Evolutionary conservation across 2,888 invertebrate species (phyloP).

Genomic region (Frankliniella fusca): DNA sequence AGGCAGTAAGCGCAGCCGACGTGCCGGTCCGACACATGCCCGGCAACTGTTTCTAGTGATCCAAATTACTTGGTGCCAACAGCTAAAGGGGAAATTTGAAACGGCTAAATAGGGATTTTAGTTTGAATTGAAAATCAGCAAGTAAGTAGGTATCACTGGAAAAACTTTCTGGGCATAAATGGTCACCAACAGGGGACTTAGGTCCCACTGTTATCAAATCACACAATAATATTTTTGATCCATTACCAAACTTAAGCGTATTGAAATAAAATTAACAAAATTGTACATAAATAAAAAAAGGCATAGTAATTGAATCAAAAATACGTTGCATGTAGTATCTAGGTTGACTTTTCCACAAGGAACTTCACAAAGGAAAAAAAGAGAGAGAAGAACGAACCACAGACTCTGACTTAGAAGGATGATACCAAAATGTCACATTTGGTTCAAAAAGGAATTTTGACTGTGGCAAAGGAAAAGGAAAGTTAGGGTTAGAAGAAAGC

Average conservation of each 20-base stretch:
- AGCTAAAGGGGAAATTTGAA: not conserved
- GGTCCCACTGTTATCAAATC: constrained; percentile 1
- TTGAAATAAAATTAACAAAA: constrained; percentile 18
- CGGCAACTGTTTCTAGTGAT: constrained; percentile 11
- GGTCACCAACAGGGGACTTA: not conserved
- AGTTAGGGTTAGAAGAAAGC: constrained; percentile 13
- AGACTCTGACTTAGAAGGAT: constrained; percentile 19
- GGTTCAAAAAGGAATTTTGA: constrained; percentile 6
- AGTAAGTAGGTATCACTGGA: constrained; percentile 2
- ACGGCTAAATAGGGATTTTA: not conserved
- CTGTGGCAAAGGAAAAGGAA: constrained; percentile 11
- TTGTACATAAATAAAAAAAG: constrained; percentile 15
- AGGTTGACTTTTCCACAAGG: constrained; percentile 9
- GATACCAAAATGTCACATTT: not conserved
- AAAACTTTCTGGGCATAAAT: constrained; percentile 6
- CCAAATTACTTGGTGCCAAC: not conserved
- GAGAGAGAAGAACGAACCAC: constrained; percentile 2
- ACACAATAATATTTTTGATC: constrained; percentile 18
- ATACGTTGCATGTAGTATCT: constrained; percentile 21
- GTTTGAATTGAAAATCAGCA: not conserved
- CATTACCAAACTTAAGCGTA: constrained; percentile 21
- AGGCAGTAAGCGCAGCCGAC: not conserved
- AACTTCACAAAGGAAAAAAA: not conserved
- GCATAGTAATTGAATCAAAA: constrained; percentile 11
- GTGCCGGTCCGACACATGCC: not conserved